phyloP scores from a whole-genome alignment of 2,888 invertebrate genomes.

The Drosophila bunnanda region DNA sequence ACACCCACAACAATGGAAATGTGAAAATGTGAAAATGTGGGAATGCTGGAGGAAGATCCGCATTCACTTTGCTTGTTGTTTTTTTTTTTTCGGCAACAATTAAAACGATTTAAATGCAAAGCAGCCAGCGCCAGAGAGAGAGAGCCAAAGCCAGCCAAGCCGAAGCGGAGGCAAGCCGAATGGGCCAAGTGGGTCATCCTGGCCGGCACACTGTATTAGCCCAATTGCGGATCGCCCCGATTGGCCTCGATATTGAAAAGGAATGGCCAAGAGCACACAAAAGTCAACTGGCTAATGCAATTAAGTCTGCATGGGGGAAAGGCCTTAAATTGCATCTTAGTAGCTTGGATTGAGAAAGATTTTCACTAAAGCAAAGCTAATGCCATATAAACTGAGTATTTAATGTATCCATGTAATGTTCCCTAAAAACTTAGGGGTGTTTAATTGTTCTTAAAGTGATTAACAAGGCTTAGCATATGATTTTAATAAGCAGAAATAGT shows the following conservation, averaged over 20 bases:
- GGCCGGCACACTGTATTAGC: conserved; percentile 33
- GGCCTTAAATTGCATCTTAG: background rate
- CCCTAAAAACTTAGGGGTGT: too few species aligned
- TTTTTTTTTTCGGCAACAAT: conserved; percentile 63
- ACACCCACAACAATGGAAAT: conserved; percentile 37
- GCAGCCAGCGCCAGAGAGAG: conserved; percentile 53
- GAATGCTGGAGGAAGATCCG: background rate
- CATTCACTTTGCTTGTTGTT: conserved; percentile 28
- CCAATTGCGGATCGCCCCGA: conserved; percentile 24
- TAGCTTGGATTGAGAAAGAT: background rate
- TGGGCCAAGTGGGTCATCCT: conserved; percentile 44
- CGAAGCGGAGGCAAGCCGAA: background rate
- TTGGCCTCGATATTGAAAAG: conserved; percentile 32
- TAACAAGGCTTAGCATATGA: background rate
- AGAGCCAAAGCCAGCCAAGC: background rate
- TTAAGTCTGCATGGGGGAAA: conserved; percentile 1
- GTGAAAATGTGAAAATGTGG: conserved; percentile 12
- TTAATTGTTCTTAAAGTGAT: background rate
- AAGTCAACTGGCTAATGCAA: conserved; percentile 37
- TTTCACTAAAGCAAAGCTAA: background rate
- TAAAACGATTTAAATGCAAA: conserved; percentile 79
- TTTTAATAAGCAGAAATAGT: background rate
- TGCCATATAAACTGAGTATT: background rate
- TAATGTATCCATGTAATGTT: background rate
- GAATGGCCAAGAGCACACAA: conserved; percentile 26